Evolutionary conservation across 2,888 invertebrate species (phyloP).

Genomic region (Geophilus truncorum): DNA sequence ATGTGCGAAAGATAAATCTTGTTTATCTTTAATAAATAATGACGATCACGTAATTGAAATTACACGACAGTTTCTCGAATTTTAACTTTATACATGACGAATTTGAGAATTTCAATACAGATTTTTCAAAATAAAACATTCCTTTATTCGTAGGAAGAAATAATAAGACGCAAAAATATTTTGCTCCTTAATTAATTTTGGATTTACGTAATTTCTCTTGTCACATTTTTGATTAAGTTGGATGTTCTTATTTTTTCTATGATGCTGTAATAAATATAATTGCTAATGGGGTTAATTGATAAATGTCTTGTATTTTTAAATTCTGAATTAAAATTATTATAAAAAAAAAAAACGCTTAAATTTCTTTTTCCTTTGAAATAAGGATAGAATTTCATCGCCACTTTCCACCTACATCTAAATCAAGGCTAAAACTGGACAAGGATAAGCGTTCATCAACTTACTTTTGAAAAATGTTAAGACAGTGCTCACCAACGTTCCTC

Average conservation of each 20-base stretch:
- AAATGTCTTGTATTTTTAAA: slow-evolving; percentile 7
- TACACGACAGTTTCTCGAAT: not conserved
- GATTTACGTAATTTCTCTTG: not conserved
- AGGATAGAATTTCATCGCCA: too few relatives aligned
- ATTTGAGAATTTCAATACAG: too few relatives aligned
- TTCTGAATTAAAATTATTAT: slow-evolving; percentile 1
- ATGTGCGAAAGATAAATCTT: not conserved
- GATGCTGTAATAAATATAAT: not conserved
- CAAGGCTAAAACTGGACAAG: too few relatives aligned
- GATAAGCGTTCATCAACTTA: too few relatives aligned
- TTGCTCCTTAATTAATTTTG: not conserved
- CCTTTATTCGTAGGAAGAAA: not conserved
- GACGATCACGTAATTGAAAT: too few relatives aligned
- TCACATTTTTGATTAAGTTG: not conserved
- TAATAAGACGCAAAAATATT: not conserved
- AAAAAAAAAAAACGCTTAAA: too few relatives aligned
- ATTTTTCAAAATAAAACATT: not conserved
- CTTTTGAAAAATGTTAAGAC: too few relatives aligned
- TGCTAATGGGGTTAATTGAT: not conserved
- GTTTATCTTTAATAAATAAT: not conserved
- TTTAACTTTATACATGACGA: not conserved
- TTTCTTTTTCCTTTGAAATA: too few relatives aligned
- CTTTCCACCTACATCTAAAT: not conserved
- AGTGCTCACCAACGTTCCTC: too few relatives aligned
- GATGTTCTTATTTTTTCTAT: not conserved